A percentile compares a stretch with the other conserved stretches of the same genome.
Evolutionary conservation across 2,888 invertebrate genomes (phyloP).

Genomic region (Mactromeris polynyma): DNA sequence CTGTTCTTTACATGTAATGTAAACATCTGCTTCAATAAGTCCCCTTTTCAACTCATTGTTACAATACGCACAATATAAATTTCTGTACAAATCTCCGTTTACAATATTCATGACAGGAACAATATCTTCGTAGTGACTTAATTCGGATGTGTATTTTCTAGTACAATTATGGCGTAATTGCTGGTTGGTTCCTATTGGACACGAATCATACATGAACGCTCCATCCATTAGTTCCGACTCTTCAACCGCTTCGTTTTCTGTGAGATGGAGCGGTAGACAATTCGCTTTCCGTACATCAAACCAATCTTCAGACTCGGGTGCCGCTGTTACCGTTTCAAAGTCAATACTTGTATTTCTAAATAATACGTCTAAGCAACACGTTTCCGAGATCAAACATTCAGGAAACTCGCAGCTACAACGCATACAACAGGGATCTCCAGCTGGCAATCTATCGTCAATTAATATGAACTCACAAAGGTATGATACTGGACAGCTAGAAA

Average conservation of each 20-base stretch:
- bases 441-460: neutral
- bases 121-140: neutral
- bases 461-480: neutral
- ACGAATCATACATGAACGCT: neutral
- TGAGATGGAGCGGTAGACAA: neutral
- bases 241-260: neutral
- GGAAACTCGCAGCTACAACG: slow-evolving; percentile 16
- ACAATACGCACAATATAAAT: slow-evolving; percentile 12
- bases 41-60: neutral
- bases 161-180: neutral
- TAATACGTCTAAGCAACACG: neutral
- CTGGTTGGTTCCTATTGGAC: neutral
- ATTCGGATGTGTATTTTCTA: neutral
- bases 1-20: neutral
- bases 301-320: neutral
- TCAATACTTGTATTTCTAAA: neutral
- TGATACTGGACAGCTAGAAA: slow-evolving; percentile 5
- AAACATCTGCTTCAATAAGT: neutral
- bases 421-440: neutral
- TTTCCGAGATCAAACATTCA: neutral
- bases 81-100: neutral
- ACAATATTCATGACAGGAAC: neutral
- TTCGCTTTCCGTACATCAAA: neutral
- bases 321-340: neutral
- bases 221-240: neutral